Conservation (phyloP, 2,797 vertebrate species). For the Thunnus albacares region DNA sequence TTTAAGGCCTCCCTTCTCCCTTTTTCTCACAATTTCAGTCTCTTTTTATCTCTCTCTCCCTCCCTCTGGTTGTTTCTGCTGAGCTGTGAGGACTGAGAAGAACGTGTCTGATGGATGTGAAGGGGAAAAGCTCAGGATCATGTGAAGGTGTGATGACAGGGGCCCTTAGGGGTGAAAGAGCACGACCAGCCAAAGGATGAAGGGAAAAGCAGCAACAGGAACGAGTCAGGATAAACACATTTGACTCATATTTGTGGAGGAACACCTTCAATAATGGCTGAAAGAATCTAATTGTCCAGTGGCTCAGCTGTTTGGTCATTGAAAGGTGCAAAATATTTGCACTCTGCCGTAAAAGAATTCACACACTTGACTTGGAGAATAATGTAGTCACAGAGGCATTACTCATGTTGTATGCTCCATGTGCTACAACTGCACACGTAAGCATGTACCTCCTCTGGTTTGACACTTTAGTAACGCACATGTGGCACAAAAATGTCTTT, state of each 20-base stretch:
- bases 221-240: not conserved
- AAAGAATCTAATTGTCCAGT: conserved; percentile 14
- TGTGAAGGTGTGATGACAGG: conserved; percentile 60
- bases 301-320: conserved; percentile 27
- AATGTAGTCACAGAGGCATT: conserved; percentile 8
- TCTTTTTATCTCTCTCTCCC: conserved; percentile 51
- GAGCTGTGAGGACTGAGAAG: conserved; percentile 60
- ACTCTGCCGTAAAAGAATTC: not conserved
- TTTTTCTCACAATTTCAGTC: conserved; percentile 58
- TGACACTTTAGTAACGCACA: conserved; percentile 29
- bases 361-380: not conserved
- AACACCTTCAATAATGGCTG: conserved; percentile 17
- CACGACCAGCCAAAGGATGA: conserved; percentile 2
- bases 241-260: not conserved
- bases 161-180: conserved; percentile 47
- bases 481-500: conserved; percentile 20
- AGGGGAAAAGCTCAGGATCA: conserved; percentile 41
- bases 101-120: conserved; percentile 49
- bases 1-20: conserved; percentile 38
- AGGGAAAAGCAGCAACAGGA: not conserved
- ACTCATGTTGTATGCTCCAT: not conserved
- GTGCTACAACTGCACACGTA: conserved; percentile 4
- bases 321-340: conserved; percentile 6
- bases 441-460: not conserved
- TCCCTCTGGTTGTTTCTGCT: conserved; percentile 57